Conservation (phyloP, 2,888 invertebrate genomes). For the Branchellion lobata region DNA sequence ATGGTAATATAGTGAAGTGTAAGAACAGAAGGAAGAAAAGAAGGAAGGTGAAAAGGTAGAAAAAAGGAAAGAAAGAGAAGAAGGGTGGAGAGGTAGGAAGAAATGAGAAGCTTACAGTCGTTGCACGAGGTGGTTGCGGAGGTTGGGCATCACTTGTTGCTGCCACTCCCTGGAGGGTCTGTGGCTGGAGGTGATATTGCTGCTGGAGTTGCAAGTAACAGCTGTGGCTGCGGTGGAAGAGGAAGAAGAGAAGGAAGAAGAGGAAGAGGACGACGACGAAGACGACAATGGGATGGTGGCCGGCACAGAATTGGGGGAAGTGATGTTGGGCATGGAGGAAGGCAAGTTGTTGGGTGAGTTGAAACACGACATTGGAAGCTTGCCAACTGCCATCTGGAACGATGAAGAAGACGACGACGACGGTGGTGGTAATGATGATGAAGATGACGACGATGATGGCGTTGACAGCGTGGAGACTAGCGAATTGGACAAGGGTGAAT, state of each 20-base stretch:
- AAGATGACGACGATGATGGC: constrained; percentile 6
- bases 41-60: background rate
- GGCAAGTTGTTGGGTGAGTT: background rate
- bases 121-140: constrained; percentile 96
- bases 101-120: constrained; percentile 72
- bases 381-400: constrained; percentile 1
- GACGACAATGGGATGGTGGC: constrained; percentile 5
- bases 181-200: background rate
- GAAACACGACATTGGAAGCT: constrained; percentile 18
- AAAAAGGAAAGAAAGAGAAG: background rate
- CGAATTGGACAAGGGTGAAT: constrained; percentile 15
- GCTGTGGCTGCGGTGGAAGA: background rate
- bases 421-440: background rate
- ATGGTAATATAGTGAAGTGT: no score
- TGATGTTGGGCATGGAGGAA: constrained; percentile 7
- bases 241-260: background rate
- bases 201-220: background rate
- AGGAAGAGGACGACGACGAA: background rate
- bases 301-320: constrained; percentile 16
- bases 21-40: background rate
- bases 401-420: constrained; percentile 7
- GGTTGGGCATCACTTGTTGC: constrained; percentile 85
- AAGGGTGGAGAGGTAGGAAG: background rate
- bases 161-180: constrained; percentile 82
- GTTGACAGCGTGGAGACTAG: constrained; percentile 37